A percentile compares a stretch with the other conserved stretches of the same genome.
Evolutionary conservation across 2,888 invertebrate genomes (phyloP).

Genomic region (Cerceris rybyensis): DNA sequence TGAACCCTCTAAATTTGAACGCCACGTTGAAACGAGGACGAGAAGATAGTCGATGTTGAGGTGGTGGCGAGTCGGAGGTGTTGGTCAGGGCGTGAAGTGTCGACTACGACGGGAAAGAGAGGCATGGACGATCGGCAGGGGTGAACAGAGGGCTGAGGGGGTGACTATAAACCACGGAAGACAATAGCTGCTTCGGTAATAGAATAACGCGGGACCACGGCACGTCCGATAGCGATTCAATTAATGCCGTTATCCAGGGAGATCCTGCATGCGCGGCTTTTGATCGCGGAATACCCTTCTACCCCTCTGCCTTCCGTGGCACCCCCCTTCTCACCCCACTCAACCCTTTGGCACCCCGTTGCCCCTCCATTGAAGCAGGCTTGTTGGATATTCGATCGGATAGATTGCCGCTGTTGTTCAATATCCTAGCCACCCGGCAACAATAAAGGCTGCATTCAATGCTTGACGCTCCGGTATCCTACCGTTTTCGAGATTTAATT

Average conservation of each 20-base stretch:
- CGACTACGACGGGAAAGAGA: background rate
- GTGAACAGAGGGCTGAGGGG: constrained; percentile 35
- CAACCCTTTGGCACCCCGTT: background rate
- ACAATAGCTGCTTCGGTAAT: constrained; percentile 79
- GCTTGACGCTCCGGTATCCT: constrained; percentile 12
- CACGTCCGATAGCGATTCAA: constrained; percentile 79
- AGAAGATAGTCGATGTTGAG: background rate
- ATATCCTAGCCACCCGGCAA: constrained; percentile 60
- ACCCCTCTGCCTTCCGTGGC: background rate
- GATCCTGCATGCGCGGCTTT: constrained; percentile 74
- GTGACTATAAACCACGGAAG: constrained; percentile 78
- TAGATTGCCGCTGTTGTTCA: constrained; percentile 73
- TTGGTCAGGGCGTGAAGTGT: constrained; percentile 33
- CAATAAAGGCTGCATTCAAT: constrained; percentile 58
- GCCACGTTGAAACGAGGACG: background rate
- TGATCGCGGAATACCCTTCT: constrained; percentile 62
- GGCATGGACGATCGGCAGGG: constrained; percentile 21
- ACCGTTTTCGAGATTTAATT: constrained; percentile 42
- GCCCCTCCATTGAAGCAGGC: constrained; percentile 63
- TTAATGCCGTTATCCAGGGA: constrained; percentile 78
- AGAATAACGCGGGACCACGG: constrained; percentile 78
- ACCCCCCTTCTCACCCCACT: background rate
- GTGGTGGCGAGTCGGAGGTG: background rate
- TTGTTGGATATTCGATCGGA: constrained; percentile 74
- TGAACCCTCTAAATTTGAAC: background rate